These are phyloP conservation scores for Indicator maculatus DNA, from an alignment of 2,113 vertebrate species.

Conservation along the genomic window DNA sequence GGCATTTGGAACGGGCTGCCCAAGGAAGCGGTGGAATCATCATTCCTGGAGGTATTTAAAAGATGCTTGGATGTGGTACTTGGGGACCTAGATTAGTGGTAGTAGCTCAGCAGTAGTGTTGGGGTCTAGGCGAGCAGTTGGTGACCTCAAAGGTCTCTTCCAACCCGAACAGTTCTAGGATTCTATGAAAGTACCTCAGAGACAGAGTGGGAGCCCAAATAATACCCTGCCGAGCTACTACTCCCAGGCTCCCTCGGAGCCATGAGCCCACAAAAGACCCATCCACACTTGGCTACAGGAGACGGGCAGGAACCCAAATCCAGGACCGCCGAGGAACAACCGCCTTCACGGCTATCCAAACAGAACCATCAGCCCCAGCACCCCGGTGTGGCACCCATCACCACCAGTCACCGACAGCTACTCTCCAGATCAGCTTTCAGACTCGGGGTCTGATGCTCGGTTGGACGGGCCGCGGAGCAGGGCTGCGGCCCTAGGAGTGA, in stretches of 20 bases:
- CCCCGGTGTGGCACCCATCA: fast-evolving
- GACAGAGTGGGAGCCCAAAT: background rate
- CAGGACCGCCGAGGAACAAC: fast-evolving
- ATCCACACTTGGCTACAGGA: fast-evolving
- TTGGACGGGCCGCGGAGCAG: background rate
- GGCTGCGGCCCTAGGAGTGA: too few relatives aligned
- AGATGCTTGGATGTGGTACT: too few relatives aligned
- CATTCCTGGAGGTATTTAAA: too few relatives aligned
- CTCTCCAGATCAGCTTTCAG: too few relatives aligned
- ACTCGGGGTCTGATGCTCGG: background rate
- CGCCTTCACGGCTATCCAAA: fast-evolving
- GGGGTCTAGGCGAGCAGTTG: too few relatives aligned
- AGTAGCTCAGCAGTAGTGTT: too few relatives aligned
- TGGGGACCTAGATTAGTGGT: too few relatives aligned
- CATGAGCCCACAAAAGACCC: background rate
- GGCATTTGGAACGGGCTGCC: too few relatives aligned
- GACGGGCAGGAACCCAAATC: fast-evolving
- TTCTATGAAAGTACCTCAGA: background rate
- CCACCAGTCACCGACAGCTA: fast-evolving
- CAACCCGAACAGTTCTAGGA: too few relatives aligned
- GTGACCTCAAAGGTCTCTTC: too few relatives aligned
- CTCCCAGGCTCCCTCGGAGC: background rate
- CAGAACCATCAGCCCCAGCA: background rate
- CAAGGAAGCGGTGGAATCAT: too few relatives aligned
- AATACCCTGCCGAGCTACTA: background rate